Evolutionary conservation across 1,140 invertebrate genomes (phyloP).

Genomic region (Chelonus insularis): DNA sequence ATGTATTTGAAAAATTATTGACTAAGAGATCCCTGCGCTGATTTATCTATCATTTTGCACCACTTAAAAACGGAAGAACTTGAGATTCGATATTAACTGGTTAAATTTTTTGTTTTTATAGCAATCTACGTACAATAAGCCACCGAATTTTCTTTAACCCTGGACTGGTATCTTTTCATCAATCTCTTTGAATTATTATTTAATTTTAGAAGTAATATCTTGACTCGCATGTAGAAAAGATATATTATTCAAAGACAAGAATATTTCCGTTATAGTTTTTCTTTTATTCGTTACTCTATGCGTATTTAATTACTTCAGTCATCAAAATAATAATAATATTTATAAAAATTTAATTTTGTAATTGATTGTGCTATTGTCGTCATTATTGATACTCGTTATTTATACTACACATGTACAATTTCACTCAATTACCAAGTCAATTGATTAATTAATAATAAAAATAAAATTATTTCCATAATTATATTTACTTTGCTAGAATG

Average conservation of each 20-base stretch:
- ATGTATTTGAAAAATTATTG: no score
- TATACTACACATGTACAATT: neutral
- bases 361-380: constrained; percentile 32
- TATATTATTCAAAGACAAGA: constrained; percentile 21
- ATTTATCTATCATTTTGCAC: neutral
- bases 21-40: no score
- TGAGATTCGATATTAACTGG: constrained; percentile 11
- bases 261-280: neutral
- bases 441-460: neutral
- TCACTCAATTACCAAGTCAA: neutral
- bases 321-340: constrained; percentile 11
- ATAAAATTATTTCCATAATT: neutral
- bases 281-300: constrained; percentile 4
- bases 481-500: neutral
- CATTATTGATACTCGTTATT: constrained; percentile 20
- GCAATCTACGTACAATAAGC: constrained; percentile 23
- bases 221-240: constrained; percentile 29
- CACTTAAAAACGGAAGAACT: constrained; percentile 25
- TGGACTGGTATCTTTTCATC: constrained; percentile 26
- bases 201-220: constrained; percentile 3
- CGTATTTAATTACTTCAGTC: neutral
- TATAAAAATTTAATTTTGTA: constrained; percentile 23
- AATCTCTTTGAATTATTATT: constrained; percentile 2
- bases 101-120: neutral
- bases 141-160: constrained; percentile 32